Evolutionary conservation across 1,140 invertebrate species (phyloP), one percentile per base, ranked within the genome.

Genomic region (Sminthurinus signatus): DNA sequence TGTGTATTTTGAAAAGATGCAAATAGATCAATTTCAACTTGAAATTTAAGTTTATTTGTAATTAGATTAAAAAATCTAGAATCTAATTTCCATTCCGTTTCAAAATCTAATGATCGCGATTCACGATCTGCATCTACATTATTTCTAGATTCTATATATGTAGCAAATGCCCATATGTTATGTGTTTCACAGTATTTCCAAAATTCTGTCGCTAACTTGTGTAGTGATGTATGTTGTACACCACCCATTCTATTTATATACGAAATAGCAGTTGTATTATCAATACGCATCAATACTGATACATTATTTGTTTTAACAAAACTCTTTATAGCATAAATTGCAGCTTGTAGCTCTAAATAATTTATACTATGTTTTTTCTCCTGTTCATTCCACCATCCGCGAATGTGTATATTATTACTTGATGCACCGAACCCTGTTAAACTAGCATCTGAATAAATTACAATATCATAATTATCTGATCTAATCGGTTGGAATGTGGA

Each of bases 181-280:
- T 42, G 39, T 12, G 39, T 42, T 10, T 10, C 39, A 12, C 39
- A 12, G 39, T n/a, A 42, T 12, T 42, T 10, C 39, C 10, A n/a
- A 42, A 12, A n/a, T 10, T n/a, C 10, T 12, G 39, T 52, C 15
- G 23, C 25, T 3, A 4, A 12, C 23, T 2, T 28, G 28, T 52
- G 50, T 36, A 36, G 15, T 8, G 5, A 8, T 8, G 32, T 5
- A 8, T 8, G 5, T 0, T 31, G 3, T 48, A 50, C 46, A 27
- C 64, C 59, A 2, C 64, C 64, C 12, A 46, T 48, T 1, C 31
- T 23, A 50, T 66, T 66, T 2, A 66, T 57, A 43, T 66, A 66
- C 2, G 58, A 39, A 15, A 66, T 42, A 17, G 64, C 64, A 19
- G 42, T 31, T 21, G 5, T 56, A 31, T 43, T 65, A 21, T 65